These are phyloP conservation scores for Cephalopachus bancanus DNA, from an alignment of 2,797 vertebrate species.

Conservation along the genomic window DNA sequence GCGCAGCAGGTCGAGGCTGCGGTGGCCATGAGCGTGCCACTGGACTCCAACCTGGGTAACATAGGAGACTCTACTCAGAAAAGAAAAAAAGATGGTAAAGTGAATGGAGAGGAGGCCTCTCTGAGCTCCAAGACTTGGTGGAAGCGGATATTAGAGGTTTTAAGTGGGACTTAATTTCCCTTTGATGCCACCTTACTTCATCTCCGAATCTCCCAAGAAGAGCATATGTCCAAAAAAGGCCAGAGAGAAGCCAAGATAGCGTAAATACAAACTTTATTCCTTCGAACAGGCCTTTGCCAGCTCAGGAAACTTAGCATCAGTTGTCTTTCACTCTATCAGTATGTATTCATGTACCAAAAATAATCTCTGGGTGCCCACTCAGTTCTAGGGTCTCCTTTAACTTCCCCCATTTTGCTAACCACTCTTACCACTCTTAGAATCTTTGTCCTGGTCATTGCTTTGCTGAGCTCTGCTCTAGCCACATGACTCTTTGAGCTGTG, in stretches of 20 bases:
- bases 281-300: background rate
- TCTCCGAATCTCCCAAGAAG: background rate
- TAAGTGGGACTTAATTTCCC: background rate
- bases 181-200: background rate
- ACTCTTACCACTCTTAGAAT: background rate
- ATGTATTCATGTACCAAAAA: background rate
- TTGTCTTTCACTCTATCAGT: background rate
- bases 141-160: background rate
- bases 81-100: background rate
- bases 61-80: too few relatives aligned
- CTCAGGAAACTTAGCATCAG: slow-evolving; percentile 1
- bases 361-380: background rate
- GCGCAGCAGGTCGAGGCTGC: too few relatives aligned
- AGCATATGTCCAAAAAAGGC: background rate
- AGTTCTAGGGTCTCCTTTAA: background rate
- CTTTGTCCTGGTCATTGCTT: background rate
- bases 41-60: too few relatives aligned
- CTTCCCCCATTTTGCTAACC: background rate
- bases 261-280: slow-evolving; percentile 36
- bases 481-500: too few relatives aligned
- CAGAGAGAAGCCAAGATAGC: background rate
- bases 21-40: too few relatives aligned
- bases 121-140: background rate
- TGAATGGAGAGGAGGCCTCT: background rate
- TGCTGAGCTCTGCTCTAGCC: too few relatives aligned